Evolutionary conservation across 2,888 invertebrate genomes (phyloP).

Genomic region (Sarcophaga carnaria): DNA sequence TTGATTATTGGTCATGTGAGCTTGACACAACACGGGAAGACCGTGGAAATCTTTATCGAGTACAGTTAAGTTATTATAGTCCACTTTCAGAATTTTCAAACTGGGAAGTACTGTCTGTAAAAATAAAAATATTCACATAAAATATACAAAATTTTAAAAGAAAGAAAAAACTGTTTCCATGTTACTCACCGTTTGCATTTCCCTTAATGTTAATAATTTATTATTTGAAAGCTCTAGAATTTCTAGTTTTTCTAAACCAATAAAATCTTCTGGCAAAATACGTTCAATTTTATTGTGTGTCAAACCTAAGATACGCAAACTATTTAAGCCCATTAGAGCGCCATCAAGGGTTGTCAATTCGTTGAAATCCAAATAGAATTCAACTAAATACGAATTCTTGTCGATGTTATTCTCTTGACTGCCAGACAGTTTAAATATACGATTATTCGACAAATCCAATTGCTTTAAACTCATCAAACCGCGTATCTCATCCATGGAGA

Average conservation of each 20-base stretch:
- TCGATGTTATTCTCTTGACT: slow-evolving; percentile 90
- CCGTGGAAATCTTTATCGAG: slow-evolving; percentile 92
- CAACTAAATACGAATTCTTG: slow-evolving; percentile 87
- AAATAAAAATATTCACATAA: slow-evolving; percentile 5
- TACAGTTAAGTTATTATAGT: slow-evolving; percentile 88
- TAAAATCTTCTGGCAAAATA: slow-evolving; percentile 89
- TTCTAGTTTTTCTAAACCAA: slow-evolving; percentile 88
- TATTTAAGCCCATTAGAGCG: slow-evolving; percentile 88
- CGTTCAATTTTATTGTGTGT: slow-evolving; percentile 89
- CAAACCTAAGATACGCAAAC: slow-evolving; percentile 87
- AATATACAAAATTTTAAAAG: background rate
- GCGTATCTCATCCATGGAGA: slow-evolving; percentile 90
- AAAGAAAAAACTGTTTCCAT: background rate
- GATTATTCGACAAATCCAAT: slow-evolving; percentile 90
- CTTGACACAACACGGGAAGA: slow-evolving; percentile 90
- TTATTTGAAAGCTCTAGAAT: slow-evolving; percentile 91
- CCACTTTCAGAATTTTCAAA: slow-evolving; percentile 89
- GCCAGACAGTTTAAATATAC: slow-evolving; percentile 86
- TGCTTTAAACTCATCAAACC: slow-evolving; percentile 87
- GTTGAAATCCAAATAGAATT: slow-evolving; percentile 89
- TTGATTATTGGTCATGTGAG: slow-evolving; percentile 90
- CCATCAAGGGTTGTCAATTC: slow-evolving; percentile 87
- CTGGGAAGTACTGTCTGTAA: slow-evolving; percentile 89
- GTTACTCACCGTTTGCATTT: slow-evolving; percentile 89
- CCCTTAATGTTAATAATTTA: slow-evolving; percentile 88